phyloP scores from a whole-genome alignment of 2,888 invertebrate genomes.

The Glyphotaelius pellucidus region DNA sequence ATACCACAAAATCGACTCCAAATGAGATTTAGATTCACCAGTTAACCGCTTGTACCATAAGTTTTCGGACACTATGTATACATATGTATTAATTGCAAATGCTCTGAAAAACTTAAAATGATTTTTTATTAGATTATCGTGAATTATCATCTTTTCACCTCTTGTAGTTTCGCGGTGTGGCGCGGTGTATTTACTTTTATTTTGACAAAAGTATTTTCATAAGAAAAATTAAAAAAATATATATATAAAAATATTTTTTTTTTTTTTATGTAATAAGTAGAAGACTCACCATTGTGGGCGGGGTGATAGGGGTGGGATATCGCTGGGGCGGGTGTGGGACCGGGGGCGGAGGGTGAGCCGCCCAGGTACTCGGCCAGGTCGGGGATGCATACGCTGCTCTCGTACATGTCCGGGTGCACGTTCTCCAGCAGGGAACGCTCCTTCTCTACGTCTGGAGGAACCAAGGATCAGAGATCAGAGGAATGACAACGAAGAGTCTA shows the following conservation, averaged over 20 bases:
- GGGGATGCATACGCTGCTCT: constrained; percentile 87
- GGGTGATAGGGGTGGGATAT: constrained; percentile 70
- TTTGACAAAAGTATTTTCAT: neutral
- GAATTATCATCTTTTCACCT: neutral
- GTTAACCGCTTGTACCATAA: no score
- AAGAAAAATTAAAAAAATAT: neutral
- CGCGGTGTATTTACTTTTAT: neutral
- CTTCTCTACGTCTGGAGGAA: constrained; percentile 84
- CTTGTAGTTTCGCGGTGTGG: neutral
- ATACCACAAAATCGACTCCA: no score
- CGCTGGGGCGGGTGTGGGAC: constrained; percentile 66
- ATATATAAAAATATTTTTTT: neutral
- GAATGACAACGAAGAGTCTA: neutral
- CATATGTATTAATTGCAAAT: neutral
- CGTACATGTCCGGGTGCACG: constrained; percentile 86
- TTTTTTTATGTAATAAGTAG: neutral
- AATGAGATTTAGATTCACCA: no score
- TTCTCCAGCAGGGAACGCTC: constrained; percentile 85
- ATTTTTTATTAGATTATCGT: neutral
- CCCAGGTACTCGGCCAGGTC: constrained; percentile 85
- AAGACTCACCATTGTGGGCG: constrained; percentile 78
- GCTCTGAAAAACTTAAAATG: neutral
- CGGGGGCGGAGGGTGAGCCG: constrained; percentile 73
- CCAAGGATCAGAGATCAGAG: neutral
- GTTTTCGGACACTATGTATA: no score